These are phyloP conservation scores for Drosophila subpulchrella DNA, from an alignment of 1,140 invertebrate genomes.

Conservation along the genomic window DNA sequence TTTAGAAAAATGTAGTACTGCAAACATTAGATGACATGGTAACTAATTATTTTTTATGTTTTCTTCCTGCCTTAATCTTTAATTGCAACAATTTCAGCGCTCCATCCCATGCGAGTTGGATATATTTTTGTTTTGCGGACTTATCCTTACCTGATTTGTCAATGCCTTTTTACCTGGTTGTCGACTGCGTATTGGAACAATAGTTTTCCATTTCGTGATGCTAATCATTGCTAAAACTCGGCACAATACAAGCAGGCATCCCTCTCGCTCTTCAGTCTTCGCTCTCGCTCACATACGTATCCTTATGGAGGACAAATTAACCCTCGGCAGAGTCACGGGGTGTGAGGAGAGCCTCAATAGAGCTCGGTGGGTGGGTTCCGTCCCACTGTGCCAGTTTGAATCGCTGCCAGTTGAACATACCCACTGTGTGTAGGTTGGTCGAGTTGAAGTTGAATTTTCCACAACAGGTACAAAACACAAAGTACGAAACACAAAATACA, in stretches of 20 bases:
- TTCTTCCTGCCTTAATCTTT: conserved; percentile 17
- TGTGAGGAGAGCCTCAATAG: conserved; percentile 33
- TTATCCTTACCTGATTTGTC: conserved; percentile 73
- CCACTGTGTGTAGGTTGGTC: conserved; percentile 1
- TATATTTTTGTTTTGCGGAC: conserved; percentile 24
- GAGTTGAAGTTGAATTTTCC: conserved; percentile 16
- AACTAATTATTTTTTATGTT: neutral
- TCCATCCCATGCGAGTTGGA: neutral
- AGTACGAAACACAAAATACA: neutral
- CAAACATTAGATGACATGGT: neutral
- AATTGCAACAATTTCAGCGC: conserved; percentile 48
- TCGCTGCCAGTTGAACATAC: conserved; percentile 31
- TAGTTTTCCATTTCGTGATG: conserved; percentile 74
- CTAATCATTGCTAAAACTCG: conserved; percentile 79
- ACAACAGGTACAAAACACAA: conserved; percentile 66
- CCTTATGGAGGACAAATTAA: conserved; percentile 55
- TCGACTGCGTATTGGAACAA: conserved; percentile 76
- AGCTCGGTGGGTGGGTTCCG: conserved; percentile 62
- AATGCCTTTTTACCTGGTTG: conserved; percentile 67
- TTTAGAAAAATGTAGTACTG: neutral
- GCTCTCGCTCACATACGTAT: conserved; percentile 2
- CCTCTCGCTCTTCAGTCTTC: neutral
- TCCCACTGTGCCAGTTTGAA: conserved; percentile 66
- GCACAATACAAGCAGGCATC: conserved; percentile 28
- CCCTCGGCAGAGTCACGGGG: conserved; percentile 47